Conservation (phyloP, 2,113 vertebrate genomes). For the Galeopterus variegatus region DNA sequence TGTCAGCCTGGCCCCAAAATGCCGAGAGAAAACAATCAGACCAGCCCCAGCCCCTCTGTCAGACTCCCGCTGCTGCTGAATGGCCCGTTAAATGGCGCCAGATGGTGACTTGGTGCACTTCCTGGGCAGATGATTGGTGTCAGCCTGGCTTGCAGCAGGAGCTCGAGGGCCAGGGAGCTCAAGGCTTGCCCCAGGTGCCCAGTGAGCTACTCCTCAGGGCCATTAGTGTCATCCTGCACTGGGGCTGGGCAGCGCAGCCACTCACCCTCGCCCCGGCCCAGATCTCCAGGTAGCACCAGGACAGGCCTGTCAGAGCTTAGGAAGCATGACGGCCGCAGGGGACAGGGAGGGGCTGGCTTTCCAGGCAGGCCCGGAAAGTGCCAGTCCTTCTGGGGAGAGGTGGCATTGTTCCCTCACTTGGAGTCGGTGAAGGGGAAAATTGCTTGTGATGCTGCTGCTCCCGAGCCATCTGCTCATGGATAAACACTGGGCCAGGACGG, state of each 20-base stretch:
- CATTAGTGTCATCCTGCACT: not conserved
- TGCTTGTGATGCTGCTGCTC: slow-evolving; percentile 77
- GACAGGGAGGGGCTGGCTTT: not conserved
- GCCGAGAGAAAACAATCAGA: slow-evolving; percentile 70
- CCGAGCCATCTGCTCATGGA: slow-evolving; percentile 84
- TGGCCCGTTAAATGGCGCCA: slow-evolving; percentile 87
- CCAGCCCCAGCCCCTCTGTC: slow-evolving; percentile 75
- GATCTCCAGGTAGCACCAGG: not conserved
- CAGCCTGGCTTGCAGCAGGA: slow-evolving; percentile 44
- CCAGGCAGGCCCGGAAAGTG: slow-evolving; percentile 25
- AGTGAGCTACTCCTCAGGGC: not conserved
- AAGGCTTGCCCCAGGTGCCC: slow-evolving; percentile 63
- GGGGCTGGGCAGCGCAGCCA: not conserved
- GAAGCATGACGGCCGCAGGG: not conserved
- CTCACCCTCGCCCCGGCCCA: not conserved
- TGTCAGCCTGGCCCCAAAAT: slow-evolving; percentile 75
- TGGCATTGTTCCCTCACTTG: slow-evolving; percentile 76
- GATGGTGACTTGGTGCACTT: slow-evolving; percentile 89
- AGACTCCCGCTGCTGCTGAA: slow-evolving; percentile 90
- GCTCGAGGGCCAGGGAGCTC: slow-evolving; percentile 73
- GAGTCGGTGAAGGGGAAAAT: slow-evolving; percentile 87
- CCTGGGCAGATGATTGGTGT: slow-evolving; percentile 92
- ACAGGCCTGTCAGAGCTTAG: not conserved
- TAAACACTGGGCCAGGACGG: slow-evolving; percentile 45
- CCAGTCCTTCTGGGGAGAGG: slow-evolving; percentile 45